Conservation (phyloP, 2,888 invertebrate species). For the Steinernema carpocapsae region DNA sequence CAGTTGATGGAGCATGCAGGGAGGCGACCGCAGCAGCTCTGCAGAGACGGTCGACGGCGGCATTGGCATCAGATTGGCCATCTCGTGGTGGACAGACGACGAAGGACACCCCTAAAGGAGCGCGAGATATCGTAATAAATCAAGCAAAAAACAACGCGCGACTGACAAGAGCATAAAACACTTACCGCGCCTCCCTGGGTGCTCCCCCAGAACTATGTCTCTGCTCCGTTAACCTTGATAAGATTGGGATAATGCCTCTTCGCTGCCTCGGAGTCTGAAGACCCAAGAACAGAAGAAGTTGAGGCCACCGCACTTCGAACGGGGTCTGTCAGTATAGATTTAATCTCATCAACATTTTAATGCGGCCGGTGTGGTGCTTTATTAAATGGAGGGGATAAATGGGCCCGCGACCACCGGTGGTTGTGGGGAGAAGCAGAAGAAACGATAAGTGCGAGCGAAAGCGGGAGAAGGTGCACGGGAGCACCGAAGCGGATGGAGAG, state of each 20-base stretch:
- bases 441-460: not conserved
- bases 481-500: too few species aligned
- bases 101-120: conserved; percentile 21
- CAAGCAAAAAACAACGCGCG: conserved; percentile 33
- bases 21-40: not conserved
- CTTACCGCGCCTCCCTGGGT: conserved; percentile 20
- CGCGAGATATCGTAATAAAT: conserved; percentile 33
- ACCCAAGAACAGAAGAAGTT: not conserved
- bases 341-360: conserved; percentile 35
- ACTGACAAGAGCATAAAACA: conserved; percentile 34
- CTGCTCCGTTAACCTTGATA: conserved; percentile 20
- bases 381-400: conserved; percentile 24
- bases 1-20: not conserved
- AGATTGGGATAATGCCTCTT: not conserved
- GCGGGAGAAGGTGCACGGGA: not conserved
- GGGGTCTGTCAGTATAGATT: not conserved
- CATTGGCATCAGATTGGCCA: conserved; percentile 3
- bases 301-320: not conserved
- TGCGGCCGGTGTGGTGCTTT: conserved; percentile 34
- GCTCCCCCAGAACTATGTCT: conserved; percentile 10
- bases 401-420: conserved; percentile 7
- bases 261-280: not conserved
- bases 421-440: not conserved
- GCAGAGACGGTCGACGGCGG: not conserved
- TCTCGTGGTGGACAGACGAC: conserved; percentile 1